Conservation (phyloP, 2,888 invertebrate genomes). For the Azorinus chamasolen region DNA sequence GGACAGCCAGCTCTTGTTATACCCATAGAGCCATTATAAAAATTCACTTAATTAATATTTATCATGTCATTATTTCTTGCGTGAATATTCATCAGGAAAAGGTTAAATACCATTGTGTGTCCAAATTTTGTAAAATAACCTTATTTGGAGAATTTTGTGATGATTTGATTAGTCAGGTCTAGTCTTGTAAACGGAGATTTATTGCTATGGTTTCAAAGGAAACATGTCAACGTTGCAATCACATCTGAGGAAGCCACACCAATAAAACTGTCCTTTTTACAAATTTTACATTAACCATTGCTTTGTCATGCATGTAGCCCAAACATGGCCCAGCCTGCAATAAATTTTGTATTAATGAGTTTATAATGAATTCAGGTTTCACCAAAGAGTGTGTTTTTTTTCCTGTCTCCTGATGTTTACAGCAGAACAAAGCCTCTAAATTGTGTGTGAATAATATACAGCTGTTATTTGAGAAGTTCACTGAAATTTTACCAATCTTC, state of each 20-base stretch:
- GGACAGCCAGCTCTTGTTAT: too few species aligned
- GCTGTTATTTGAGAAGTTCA: too few species aligned
- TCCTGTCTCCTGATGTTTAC: too few species aligned
- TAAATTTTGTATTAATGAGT: background rate
- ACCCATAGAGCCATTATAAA: too few species aligned
- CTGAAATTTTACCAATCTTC: too few species aligned
- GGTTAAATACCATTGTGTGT: too few species aligned
- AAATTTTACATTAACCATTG: constrained; percentile 33
- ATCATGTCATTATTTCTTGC: too few species aligned
- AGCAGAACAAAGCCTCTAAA: too few species aligned
- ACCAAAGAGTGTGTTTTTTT: background rate
- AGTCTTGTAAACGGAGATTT: constrained; percentile 43
- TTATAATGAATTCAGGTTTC: background rate
- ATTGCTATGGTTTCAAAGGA: constrained; percentile 36
- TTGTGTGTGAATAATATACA: too few species aligned
- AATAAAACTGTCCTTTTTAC: constrained; percentile 43
- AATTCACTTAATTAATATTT: too few species aligned
- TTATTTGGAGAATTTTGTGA: background rate
- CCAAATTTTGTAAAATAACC: background rate
- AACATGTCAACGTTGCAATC: constrained; percentile 26
- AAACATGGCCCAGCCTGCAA: background rate
- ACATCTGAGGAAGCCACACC: constrained; percentile 13
- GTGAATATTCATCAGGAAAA: too few species aligned
- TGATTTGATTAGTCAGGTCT: constrained; percentile 16
- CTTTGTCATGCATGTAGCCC: background rate